Evolutionary conservation across 2,888 invertebrate species (phyloP), one percentile per base, ranked within the genome.

Genomic region (Melanotus villosus): DNA sequence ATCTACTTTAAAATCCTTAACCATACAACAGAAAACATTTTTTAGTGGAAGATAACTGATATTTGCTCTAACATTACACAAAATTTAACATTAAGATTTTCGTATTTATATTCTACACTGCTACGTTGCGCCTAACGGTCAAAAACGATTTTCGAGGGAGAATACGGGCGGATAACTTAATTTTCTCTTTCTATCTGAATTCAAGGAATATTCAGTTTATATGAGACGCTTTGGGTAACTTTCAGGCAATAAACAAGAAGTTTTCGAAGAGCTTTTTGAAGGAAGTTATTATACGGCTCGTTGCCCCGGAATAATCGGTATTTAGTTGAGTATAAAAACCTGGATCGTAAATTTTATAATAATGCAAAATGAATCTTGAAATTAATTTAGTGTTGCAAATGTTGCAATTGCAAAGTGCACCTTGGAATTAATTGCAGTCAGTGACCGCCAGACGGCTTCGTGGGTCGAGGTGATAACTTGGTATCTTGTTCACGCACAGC

Each of bases 381-480:
- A 12, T 34, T 34, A 34, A 34, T 34, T 5, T 2, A 3, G n/a
- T 12, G 34, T 34, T 26, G 26, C 7, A 26, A 5, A 12, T 34
- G 34, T 34, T 34, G 34, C 18, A 41, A 16, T 12, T 14, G 18
- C 16, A n/a, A 14, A 9, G 12, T 23, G 21, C 26, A 47, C 47
- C 47, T 47, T 23, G 3, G 2, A 1, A 9, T 52, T 30, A 30
- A 32, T 21, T 16, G 16, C 16, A 52, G 32, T 32, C 52, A 18
- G 62, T 68, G 63, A 68, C 68, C 68, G 63, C 23, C 62, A 62
- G 43, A 68, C 38, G 41, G 38, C 16, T 54, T 67, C 63, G 36
- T 62, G 62, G 68, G 57, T 68, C 68, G 68, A 58, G 65, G 65
- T 65, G 50, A 68, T 62, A 63, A 63, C 14, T 68, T 57, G 36